These are phyloP conservation scores for Orthosia incerta DNA, from an alignment of 2,888 invertebrate species.

Conservation along the genomic window DNA sequence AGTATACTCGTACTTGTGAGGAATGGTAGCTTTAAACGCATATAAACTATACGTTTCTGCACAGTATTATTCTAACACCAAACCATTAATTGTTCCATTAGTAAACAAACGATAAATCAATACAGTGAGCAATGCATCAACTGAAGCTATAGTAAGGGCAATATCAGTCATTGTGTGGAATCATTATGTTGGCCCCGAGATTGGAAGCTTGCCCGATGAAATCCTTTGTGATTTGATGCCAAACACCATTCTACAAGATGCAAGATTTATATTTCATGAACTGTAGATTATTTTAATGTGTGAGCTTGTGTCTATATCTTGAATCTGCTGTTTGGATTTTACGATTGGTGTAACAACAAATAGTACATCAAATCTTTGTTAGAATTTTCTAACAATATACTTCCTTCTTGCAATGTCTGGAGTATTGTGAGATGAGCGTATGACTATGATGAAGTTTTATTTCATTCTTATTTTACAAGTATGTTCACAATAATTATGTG, in stretches of 20 bases:
- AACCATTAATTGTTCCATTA: constrained; percentile 25
- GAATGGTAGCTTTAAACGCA: not conserved
- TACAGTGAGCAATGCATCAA: constrained; percentile 34
- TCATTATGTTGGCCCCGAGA: constrained; percentile 34
- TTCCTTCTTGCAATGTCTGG: not conserved
- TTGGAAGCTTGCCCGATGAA: constrained; percentile 50
- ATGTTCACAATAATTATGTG: no score
- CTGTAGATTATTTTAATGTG: constrained; percentile 31
- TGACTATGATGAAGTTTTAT: no score
- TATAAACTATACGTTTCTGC: no score
- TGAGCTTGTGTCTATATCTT: constrained; percentile 18
- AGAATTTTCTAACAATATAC: not conserved
- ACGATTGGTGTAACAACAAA: not conserved
- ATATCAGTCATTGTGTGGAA: constrained; percentile 35
- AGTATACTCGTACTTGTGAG: no score
- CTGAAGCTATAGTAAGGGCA: constrained; percentile 14
- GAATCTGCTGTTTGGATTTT: constrained; percentile 2
- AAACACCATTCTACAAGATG: constrained; percentile 19
- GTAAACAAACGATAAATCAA: constrained; percentile 42
- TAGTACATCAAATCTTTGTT: no score
- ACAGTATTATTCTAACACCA: not conserved
- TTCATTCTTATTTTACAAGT: no score
- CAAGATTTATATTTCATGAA: constrained; percentile 35
- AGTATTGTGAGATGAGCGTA: no score
- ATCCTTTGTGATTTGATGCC: constrained; percentile 40